These are phyloP conservation scores for Neoascia interrupta DNA, from an alignment of 2,888 invertebrate species.

Conservation along the genomic window DNA sequence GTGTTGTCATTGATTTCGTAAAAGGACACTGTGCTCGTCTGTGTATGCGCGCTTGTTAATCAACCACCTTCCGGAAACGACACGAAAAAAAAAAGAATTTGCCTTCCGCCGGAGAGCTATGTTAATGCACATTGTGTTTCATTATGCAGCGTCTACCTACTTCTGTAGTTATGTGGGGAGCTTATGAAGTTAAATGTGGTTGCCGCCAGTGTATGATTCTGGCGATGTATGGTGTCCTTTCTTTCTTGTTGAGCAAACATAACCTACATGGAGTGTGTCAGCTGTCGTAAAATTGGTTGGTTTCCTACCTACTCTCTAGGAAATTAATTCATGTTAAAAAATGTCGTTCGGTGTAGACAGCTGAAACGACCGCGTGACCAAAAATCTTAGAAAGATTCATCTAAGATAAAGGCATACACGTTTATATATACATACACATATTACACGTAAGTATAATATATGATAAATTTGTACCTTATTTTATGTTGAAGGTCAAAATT, in stretches of 20 bases:
- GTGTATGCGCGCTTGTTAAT: not conserved
- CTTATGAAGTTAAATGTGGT: not conserved
- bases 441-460: too few species aligned
- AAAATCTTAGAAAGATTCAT: too few species aligned
- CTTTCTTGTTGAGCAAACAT: not conserved
- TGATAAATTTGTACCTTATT: too few species aligned
- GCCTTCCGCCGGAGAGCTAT: not conserved
- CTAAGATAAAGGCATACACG: too few species aligned
- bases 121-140: not conserved
- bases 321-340: constrained; percentile 6
- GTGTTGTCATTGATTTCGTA: not conserved
- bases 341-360: not conserved
- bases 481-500: too few species aligned
- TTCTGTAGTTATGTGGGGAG: too few species aligned
- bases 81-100: not conserved
- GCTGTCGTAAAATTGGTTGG: constrained; percentile 3
- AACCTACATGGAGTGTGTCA: not conserved
- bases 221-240: not conserved
- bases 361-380: not conserved
- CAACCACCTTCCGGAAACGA: not conserved
- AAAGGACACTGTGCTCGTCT: not conserved
- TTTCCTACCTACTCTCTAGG: too few species aligned
- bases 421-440: too few species aligned
- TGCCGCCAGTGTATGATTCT: not conserved
- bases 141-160: not conserved